Evolutionary conservation across 2,797 vertebrate species (phyloP).

Genomic region (Epinephelus awoara): DNA sequence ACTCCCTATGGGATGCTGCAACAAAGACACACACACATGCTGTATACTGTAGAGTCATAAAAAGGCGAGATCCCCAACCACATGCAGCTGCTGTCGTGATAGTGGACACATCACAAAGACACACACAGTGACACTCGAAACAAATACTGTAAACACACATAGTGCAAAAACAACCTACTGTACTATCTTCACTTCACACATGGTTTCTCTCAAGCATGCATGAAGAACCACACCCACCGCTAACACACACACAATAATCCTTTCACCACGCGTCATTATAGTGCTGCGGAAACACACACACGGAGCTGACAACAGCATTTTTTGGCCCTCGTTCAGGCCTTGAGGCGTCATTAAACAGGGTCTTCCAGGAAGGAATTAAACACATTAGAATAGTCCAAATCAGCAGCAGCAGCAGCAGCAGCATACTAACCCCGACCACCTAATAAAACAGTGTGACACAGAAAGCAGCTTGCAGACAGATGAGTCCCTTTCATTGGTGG

Average conservation of each 20-base stretch:
- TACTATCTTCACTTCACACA: constrained; percentile 65
- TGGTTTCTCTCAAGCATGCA: constrained; percentile 64
- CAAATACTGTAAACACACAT: constrained; percentile 38
- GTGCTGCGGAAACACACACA: constrained; percentile 39
- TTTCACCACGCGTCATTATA: constrained; percentile 27
- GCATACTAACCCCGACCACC: constrained; percentile 11
- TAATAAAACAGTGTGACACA: constrained; percentile 22
- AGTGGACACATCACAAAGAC: constrained; percentile 45
- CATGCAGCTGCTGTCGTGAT: constrained; percentile 40
- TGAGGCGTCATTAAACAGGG: constrained; percentile 24
- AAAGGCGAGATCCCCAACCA: constrained; percentile 29
- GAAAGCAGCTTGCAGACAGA: constrained; percentile 62
- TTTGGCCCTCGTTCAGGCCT: constrained; percentile 36
- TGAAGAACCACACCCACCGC: constrained; percentile 66
- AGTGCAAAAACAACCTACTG: constrained; percentile 34
- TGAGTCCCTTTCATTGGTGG: constrained; percentile 52
- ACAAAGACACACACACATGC: constrained; percentile 64
- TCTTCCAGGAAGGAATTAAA: constrained; percentile 59
- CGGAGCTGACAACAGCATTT: constrained; percentile 35
- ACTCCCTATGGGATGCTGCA: constrained; percentile 50
- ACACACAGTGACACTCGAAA: constrained; percentile 34
- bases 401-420: constrained; percentile 40
- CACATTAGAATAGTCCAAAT: constrained; percentile 38
- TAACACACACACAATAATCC: constrained; percentile 50
- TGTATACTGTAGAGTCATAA: constrained; percentile 3